A percentile compares a stretch with the other conserved stretches of the same genome.
Evolutionary conservation across 2,113 vertebrate species (phyloP).

Genomic region (Chiloscyllium plagiosum): DNA sequence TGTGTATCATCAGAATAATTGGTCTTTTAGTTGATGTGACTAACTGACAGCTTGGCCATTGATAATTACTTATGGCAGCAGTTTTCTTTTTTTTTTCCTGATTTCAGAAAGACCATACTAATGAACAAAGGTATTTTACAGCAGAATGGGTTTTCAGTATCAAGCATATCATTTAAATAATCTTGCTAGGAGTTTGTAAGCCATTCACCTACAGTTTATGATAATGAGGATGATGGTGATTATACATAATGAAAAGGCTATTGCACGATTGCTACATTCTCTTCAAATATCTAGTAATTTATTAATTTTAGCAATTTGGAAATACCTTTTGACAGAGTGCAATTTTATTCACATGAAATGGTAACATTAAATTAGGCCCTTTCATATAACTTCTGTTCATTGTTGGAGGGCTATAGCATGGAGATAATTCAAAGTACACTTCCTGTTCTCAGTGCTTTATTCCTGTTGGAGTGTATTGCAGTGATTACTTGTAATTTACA

Average conservation of each 20-base stretch:
- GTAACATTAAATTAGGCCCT: slow-evolving; percentile 37
- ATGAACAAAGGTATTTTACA: slow-evolving; percentile 52
- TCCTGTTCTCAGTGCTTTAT: neutral
- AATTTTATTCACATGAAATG: slow-evolving; percentile 55
- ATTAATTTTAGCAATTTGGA: slow-evolving; percentile 73
- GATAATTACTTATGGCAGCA: slow-evolving; percentile 66
- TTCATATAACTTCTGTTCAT: slow-evolving; percentile 21
- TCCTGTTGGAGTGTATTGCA: neutral
- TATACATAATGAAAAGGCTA: slow-evolving; percentile 55
- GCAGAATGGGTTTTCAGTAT: slow-evolving; percentile 54
- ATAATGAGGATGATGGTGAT: slow-evolving; percentile 46
- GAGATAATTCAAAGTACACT: slow-evolving; percentile 32
- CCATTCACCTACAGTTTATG: slow-evolving; percentile 49
- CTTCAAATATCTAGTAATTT: slow-evolving; percentile 51
- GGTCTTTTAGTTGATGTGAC: slow-evolving; percentile 75
- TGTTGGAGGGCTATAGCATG: neutral
- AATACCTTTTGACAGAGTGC: slow-evolving; percentile 58
- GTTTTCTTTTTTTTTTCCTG: slow-evolving; percentile 53
- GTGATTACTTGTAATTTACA: slow-evolving; percentile 12
- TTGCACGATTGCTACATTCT: neutral
- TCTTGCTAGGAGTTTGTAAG: slow-evolving; percentile 51
- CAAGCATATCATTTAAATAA: slow-evolving; percentile 62
- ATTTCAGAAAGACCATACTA: slow-evolving; percentile 48
- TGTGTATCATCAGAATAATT: slow-evolving; percentile 73
- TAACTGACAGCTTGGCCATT: slow-evolving; percentile 64